phyloP scores from a whole-genome alignment of 2,888 invertebrate species.

The Dicycla oo region DNA sequence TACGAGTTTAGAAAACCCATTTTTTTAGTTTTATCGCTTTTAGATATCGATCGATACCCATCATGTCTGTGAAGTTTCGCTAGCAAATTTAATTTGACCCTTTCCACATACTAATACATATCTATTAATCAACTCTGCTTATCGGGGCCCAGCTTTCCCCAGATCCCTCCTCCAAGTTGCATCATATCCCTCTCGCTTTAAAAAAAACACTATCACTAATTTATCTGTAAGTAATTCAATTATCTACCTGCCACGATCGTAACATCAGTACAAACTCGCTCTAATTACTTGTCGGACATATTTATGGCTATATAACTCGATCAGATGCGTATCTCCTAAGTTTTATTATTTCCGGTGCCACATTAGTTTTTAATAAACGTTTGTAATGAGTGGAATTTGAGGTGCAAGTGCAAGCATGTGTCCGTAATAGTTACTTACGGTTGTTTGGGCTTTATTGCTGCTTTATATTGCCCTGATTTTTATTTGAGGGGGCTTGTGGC shows the following conservation, averaged over 20 bases:
- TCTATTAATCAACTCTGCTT: constrained; percentile 17
- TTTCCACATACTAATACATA: background rate
- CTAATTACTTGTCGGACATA: constrained; percentile 70
- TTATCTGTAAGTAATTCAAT: constrained; percentile 57
- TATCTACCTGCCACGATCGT: constrained; percentile 49
- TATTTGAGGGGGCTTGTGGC: too few relatives aligned
- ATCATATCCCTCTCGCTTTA: constrained; percentile 4
- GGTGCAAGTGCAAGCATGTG: constrained; percentile 27
- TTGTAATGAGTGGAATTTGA: constrained; percentile 49
- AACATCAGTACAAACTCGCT: constrained; percentile 60
- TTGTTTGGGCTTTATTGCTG: constrained; percentile 10
- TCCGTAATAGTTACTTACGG: constrained; percentile 23
- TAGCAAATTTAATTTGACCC: too few relatives aligned
- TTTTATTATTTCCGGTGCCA: constrained; percentile 74
- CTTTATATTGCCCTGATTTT: background rate
- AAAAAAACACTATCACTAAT: constrained; percentile 31
- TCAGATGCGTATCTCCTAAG: constrained; percentile 70
- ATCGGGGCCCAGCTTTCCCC: constrained; percentile 5
- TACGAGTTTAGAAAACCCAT: too few relatives aligned
- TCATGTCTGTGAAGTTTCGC: too few relatives aligned
- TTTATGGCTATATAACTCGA: constrained; percentile 63
- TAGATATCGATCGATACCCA: too few relatives aligned
- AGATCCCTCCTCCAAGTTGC: constrained; percentile 17
- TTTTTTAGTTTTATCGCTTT: too few relatives aligned
- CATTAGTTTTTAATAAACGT: constrained; percentile 56